Evolutionary conservation across 2,113 vertebrate species (phyloP).

Genomic region (Mohoua ochrocephala): DNA sequence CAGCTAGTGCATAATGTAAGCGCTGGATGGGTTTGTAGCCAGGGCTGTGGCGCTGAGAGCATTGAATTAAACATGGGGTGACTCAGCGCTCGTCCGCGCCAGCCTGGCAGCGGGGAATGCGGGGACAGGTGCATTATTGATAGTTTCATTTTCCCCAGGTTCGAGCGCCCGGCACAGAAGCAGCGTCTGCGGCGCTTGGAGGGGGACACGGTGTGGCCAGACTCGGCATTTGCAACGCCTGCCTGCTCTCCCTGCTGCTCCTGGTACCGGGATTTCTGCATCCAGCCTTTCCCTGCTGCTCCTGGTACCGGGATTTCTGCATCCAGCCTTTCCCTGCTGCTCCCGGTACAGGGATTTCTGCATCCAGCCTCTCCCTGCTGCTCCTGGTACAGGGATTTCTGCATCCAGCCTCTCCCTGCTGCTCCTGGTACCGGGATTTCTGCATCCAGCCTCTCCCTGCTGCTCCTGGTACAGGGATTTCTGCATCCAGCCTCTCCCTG

Average conservation of each 20-base stretch:
- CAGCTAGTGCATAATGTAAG: background rate
- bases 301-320: rapidly evolving
- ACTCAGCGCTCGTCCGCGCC: background rate
- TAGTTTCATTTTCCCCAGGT: background rate
- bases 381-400: rapidly evolving
- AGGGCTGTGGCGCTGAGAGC: background rate
- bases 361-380: background rate
- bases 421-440: rapidly evolving
- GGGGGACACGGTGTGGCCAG: slow-evolving; percentile 37
- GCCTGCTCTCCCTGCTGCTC: background rate
- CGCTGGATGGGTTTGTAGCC: background rate
- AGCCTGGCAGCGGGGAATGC: background rate
- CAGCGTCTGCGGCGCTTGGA: background rate
- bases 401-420: background rate
- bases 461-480: rapidly evolving
- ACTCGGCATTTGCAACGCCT: background rate
- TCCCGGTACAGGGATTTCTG: rapidly evolving
- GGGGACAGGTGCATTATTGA: slow-evolving; percentile 4
- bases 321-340: background rate
- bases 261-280: rapidly evolving
- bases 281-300: background rate
- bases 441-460: background rate
- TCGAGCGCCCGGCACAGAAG: no score
- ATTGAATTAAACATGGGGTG: background rate
- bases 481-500: background rate